Base-by-base conservation (phyloP, 2,888 invertebrate genomes). In the Cotesia congregata region DNA sequence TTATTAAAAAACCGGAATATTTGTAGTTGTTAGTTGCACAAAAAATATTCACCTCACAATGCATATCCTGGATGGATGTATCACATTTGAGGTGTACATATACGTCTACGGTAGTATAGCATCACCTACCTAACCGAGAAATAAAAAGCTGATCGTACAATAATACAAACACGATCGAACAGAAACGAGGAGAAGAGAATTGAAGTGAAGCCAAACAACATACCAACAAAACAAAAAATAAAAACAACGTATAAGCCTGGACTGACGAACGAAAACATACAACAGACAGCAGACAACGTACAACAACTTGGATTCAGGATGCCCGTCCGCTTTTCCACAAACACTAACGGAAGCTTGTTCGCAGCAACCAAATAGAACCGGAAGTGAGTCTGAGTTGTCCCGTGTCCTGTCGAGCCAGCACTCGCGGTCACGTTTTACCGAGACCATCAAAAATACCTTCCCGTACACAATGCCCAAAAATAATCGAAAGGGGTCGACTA, bases 241-340 rank as follows among this genome's bases (percentile, higher is more conserved):
- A 30, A 30, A 30, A 30, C 30, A 30, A 30, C 30, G 30, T 30
- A 30, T 30, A 30, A 30, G 30, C 30, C 30, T 30, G 30, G 30
- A 30, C 30, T 50, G 50, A 50, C 12, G 50, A 50, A 50, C 50
- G 50, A 50, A 50, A 50, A 50, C 50, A 50, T 50, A 50, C 50
- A 50, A 50, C 50, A 30, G 30, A 30, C 30, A 30, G 30, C 30
- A 30, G 30, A 30, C 30, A 30, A 30, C 30, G 30, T 30, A 30
- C 30, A 30, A 30, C 30, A 30, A 30, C 30, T 30, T 30, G 50
- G 50, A 50, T 50, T 12, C 50, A 50, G 50, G 50, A 50, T 50
- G 50, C 50, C 50, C 50, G 50, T 50, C 50, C 50, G 50, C 50
- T 50, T 50, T 50, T 50, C 50, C 50, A 50, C 50, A 50, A 50